Conservation (phyloP, 2,888 invertebrate species). For the Nudaria mundana region DNA sequence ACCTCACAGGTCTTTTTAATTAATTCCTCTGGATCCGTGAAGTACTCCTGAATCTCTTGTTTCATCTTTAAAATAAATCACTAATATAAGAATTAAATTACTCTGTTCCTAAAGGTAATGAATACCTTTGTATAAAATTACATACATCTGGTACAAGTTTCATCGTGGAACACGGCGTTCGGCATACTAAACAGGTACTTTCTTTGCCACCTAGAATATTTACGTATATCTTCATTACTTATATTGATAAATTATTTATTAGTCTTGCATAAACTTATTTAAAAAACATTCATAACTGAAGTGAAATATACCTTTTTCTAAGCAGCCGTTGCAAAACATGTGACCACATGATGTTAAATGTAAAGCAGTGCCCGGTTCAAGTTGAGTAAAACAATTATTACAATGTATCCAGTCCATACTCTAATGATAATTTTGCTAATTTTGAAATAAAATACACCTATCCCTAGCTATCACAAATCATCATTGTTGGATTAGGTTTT, state of each 20-base stretch:
- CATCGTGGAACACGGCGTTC: conserved; percentile 68
- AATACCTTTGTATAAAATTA: conserved; percentile 17
- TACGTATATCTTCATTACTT: too few species aligned
- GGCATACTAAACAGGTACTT: conserved; percentile 69
- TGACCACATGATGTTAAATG: conserved; percentile 78
- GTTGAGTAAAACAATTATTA: conserved; percentile 72
- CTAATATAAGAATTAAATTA: conserved; percentile 23
- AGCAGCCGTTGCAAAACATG: conserved; percentile 76
- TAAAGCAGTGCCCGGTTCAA: conserved; percentile 66
- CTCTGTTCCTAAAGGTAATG: conserved; percentile 3
- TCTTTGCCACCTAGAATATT: conserved; percentile 62
- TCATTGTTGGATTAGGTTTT: too few species aligned
- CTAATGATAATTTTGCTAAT: neutral
- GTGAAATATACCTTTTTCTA: conserved; percentile 58
- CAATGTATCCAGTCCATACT: conserved; percentile 77
- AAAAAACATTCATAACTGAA: neutral
- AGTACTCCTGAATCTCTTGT: conserved; percentile 75
- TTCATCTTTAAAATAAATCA: conserved; percentile 61
- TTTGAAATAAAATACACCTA: conserved; percentile 9
- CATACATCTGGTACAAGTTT: conserved; percentile 72
- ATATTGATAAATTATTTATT: too few species aligned
- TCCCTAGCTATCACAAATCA: conserved; percentile 14
- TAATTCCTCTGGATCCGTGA: conserved; percentile 75
- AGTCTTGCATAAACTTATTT: too few species aligned
- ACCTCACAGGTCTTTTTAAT: conserved; percentile 72